Conservation (phyloP, 2,113 vertebrate species). For the Saguinus imperator region DNA sequence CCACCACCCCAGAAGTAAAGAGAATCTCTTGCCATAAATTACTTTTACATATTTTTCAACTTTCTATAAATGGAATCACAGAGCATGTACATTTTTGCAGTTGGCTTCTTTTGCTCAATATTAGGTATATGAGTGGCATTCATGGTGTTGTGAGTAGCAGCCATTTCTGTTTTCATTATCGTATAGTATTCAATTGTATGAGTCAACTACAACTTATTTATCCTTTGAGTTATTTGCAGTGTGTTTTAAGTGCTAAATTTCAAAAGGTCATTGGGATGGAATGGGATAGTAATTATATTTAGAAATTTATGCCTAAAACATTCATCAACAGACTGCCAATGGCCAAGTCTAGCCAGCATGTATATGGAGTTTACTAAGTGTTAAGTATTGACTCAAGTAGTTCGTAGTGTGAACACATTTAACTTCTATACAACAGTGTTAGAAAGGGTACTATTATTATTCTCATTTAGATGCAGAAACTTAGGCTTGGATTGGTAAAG, state of each 20-base stretch:
- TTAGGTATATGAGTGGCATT: background rate
- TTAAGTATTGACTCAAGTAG: conserved; percentile 10
- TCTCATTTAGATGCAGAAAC: conserved; percentile 6
- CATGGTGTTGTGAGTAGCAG: background rate
- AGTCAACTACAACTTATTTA: background rate
- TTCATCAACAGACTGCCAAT: conserved; percentile 4
- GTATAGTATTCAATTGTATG: background rate
- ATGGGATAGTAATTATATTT: conserved; percentile 33
- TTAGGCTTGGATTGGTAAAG: background rate
- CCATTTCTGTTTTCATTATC: background rate
- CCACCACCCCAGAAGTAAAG: background rate
- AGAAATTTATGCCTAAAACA: conserved; percentile 22
- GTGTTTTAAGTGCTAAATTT: conserved; percentile 22
- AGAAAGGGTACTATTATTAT: background rate
- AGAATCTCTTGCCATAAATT: background rate
- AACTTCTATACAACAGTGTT: background rate
- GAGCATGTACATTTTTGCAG: background rate
- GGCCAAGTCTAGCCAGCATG: background rate
- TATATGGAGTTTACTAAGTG: background rate
- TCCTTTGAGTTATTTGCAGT: background rate
- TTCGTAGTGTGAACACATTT: conserved; percentile 35
- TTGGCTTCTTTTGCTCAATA: background rate
- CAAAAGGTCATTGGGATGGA: background rate
- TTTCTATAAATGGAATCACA: conserved; percentile 35
- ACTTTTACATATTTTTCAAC: conserved; percentile 16